phyloP scores from a whole-genome alignment of 1,140 invertebrate species.

The Papilio aristodemus region DNA sequence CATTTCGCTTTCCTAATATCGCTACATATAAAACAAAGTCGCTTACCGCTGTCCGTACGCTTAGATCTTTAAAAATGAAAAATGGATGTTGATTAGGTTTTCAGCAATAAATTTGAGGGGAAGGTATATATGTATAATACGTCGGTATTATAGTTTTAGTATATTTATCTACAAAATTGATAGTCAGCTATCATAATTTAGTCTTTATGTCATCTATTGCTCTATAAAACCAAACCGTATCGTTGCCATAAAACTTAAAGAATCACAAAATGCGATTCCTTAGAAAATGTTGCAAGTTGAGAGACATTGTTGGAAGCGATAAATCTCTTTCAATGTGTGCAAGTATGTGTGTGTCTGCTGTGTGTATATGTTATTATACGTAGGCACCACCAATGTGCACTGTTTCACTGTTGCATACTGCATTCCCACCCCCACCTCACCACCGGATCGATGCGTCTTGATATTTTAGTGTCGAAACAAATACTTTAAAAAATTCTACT shows the following conservation, averaged over 20 bases:
- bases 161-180: neutral
- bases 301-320: slow-evolving; percentile 43
- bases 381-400: slow-evolving; percentile 43
- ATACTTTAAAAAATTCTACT: too few relatives aligned
- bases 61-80: too few relatives aligned
- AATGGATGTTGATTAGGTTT: too few relatives aligned
- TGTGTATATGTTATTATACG: slow-evolving; percentile 52
- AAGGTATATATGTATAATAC: too few relatives aligned
- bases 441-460: slow-evolving; percentile 36
- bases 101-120: too few relatives aligned
- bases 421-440: slow-evolving; percentile 58
- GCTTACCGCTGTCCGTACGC: too few relatives aligned
- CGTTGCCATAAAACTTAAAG: slow-evolving; percentile 5
- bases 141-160: too few relatives aligned
- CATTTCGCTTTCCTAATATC: too few relatives aligned
- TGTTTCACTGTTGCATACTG: slow-evolving; percentile 58
- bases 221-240: neutral
- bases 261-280: slow-evolving; percentile 34
- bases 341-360: slow-evolving; percentile 37
- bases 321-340: slow-evolving; percentile 44
- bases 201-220: neutral
- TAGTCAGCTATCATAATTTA: neutral
- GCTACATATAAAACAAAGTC: too few relatives aligned
- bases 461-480: slow-evolving; percentile 39
- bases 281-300: slow-evolving; percentile 42